Percentiles rank a stretch among this genome's conserved stretches.
These are phyloP conservation scores for Enoplosus armatus DNA, from an alignment of 2,797 vertebrate genomes.

Conservation along the genomic window DNA sequence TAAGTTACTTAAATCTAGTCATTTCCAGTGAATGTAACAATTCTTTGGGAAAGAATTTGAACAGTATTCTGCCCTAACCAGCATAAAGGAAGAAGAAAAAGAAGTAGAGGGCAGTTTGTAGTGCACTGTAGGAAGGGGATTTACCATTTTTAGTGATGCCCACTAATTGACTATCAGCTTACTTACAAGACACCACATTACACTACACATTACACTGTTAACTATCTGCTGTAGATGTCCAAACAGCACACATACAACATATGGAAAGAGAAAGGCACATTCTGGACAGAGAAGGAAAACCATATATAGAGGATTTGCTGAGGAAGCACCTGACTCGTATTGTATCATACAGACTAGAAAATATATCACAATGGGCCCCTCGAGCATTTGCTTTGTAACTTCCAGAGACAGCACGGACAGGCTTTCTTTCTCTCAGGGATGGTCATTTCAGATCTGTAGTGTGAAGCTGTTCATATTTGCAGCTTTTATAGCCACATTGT, in stretches of 20 bases:
- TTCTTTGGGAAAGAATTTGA: background rate
- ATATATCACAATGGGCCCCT: slow-evolving; percentile 40
- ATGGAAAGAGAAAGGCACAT: slow-evolving; percentile 4
- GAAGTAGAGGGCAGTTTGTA: background rate
- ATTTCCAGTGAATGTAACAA: background rate
- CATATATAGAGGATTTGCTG: slow-evolving; percentile 51
- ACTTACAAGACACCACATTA: background rate
- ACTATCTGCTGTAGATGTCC: slow-evolving; percentile 15
- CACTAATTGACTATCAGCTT: background rate
- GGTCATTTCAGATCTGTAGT: background rate
- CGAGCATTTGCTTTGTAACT: slow-evolving; percentile 36
- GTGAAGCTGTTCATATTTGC: background rate
- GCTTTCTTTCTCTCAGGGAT: slow-evolving; percentile 16
- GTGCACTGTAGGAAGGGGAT: background rate
- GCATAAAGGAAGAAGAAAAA: background rate
- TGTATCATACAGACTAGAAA: slow-evolving; percentile 45
- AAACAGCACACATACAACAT: background rate
- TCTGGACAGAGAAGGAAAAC: slow-evolving; percentile 27
- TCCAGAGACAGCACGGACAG: slow-evolving; percentile 14
- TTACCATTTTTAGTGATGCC: background rate
- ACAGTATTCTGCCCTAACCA: background rate
- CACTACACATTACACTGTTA: background rate
- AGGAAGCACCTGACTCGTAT: slow-evolving; percentile 55
- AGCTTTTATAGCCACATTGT: slow-evolving; percentile 21
- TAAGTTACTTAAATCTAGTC: background rate